Evolutionary conservation across 2,113 vertebrate species (phyloP).

Genomic region (Syngnathus typhle): DNA sequence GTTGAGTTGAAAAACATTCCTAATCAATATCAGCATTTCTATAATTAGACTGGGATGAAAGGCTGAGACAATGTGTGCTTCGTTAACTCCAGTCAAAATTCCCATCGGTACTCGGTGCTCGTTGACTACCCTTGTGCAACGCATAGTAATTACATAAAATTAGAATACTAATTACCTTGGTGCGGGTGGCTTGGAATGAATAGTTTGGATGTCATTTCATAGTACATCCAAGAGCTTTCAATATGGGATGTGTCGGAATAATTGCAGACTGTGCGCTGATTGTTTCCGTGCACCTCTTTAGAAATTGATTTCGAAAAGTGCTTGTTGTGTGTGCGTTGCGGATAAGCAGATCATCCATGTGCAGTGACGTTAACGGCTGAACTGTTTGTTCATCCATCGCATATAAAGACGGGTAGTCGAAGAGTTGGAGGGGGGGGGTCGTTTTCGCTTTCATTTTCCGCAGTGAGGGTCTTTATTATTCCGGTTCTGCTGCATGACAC

Average conservation of each 20-base stretch:
- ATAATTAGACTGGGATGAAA: constrained; percentile 34
- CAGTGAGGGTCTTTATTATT: constrained; percentile 53
- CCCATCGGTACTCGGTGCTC: constrained; percentile 34
- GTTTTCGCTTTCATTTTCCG: constrained; percentile 1
- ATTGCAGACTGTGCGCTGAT: constrained; percentile 23
- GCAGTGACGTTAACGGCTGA: constrained; percentile 6
- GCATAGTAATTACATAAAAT: constrained; percentile 53
- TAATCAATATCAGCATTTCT: constrained; percentile 27
- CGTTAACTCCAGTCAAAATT: constrained; percentile 40
- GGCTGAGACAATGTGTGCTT: constrained; percentile 45
- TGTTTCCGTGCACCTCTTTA: constrained; percentile 12
- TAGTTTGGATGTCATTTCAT: constrained; percentile 49
- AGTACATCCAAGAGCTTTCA: constrained; percentile 18
- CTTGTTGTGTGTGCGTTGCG: constrained; percentile 7
- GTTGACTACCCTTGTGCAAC: constrained; percentile 4
- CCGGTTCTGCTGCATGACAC: constrained; percentile 67
- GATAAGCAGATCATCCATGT: constrained; percentile 18
- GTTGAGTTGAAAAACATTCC: neutral
- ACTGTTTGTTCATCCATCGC: constrained; percentile 24
- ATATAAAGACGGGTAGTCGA: constrained; percentile 31
- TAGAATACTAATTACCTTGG: constrained; percentile 56
- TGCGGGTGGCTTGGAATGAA: constrained; percentile 45
- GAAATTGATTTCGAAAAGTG: constrained; percentile 31
- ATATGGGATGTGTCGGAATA: constrained; percentile 26
- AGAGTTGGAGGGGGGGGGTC: constrained; percentile 3